Evolutionary conservation across 2,797 vertebrate genomes (phyloP), one percentile per base, ranked within the genome.

Genomic region (Urosaurus nigricauda): DNA sequence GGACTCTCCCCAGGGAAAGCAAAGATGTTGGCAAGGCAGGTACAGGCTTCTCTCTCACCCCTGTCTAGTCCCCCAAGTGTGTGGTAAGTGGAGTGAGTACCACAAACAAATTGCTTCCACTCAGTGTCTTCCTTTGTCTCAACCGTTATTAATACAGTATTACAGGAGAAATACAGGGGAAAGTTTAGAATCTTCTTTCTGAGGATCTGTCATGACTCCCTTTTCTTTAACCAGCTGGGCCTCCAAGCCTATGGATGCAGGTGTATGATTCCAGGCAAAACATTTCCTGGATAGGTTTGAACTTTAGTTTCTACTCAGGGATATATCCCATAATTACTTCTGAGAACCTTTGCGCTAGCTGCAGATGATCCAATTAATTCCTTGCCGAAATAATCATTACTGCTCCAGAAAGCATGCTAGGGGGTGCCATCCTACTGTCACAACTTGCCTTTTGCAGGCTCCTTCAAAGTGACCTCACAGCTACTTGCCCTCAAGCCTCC

Each of bases 391-490:
- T 71, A 4, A 60, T 81, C 21, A 82, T 56, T 32, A 77, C 35
- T 68, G 63, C 26, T 65, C 13, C 40, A 60, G 60, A 56, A 53
- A 19, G 12, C 5, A 80, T 51, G 40, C 56, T 37, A 40, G 13
- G 26, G 21, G 7, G 11, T 82, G 47, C 8, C 6, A 26, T 56
- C 71, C 71, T 58, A 13, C 17, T 77, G 43, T 77, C 73, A 74
- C 29, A n/a, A 81, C 47, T 65, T 82, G 84, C 60, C 79, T 83
- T 85, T 75, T 29, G 43, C 53, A 7, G 83, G 32, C 19, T 85
- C 65, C 56, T 63, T 37, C 77, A 75, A 81, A 75, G n/a, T 83
- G 63, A 87, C 53, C 60, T 90, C 53, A 82, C 5, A 35, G 32
- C 43, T 51, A 43, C 21, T 63, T 80, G 32, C 43, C 60, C 32